phyloP scores from a whole-genome alignment of 2,113 vertebrate species.

The Ictalurus furcatus region DNA sequence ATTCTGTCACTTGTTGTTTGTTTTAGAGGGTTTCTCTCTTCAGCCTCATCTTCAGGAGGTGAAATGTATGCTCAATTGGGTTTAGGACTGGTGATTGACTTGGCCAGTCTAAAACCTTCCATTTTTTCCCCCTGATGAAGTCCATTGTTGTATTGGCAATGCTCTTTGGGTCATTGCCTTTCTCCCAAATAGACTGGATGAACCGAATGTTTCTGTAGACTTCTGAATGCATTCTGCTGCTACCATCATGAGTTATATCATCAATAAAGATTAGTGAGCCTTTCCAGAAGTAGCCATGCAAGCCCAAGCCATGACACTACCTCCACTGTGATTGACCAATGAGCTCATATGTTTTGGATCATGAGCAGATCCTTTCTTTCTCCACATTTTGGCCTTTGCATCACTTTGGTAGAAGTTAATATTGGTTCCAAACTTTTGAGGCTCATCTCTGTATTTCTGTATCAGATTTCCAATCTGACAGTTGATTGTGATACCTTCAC shows the following conservation, averaged over 20 bases:
- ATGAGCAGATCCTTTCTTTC: too few species aligned
- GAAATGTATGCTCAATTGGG: background rate
- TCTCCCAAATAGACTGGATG: background rate
- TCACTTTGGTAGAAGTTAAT: too few species aligned
- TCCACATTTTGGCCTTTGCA: too few species aligned
- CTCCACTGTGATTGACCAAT: background rate
- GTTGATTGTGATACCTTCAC: background rate
- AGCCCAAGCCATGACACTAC: background rate
- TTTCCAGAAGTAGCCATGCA: background rate
- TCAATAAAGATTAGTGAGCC: background rate
- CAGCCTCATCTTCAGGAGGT: background rate
- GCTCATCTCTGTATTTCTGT: background rate
- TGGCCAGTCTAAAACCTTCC: background rate
- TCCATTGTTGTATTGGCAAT: background rate
- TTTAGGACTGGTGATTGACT: background rate
- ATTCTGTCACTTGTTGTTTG: too few species aligned
- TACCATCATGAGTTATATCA: background rate
- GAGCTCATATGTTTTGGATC: background rate
- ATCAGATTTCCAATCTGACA: background rate
- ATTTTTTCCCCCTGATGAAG: background rate
- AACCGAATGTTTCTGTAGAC: background rate
- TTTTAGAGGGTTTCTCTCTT: too few species aligned
- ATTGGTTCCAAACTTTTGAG: background rate
- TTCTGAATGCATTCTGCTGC: background rate
- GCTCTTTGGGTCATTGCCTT: background rate